Percentiles rank a stretch among this genome's conserved stretches.
These are phyloP conservation scores for Alexandromys fortis DNA, from an alignment of 2,113 vertebrate genomes.

Conservation along the genomic window DNA sequence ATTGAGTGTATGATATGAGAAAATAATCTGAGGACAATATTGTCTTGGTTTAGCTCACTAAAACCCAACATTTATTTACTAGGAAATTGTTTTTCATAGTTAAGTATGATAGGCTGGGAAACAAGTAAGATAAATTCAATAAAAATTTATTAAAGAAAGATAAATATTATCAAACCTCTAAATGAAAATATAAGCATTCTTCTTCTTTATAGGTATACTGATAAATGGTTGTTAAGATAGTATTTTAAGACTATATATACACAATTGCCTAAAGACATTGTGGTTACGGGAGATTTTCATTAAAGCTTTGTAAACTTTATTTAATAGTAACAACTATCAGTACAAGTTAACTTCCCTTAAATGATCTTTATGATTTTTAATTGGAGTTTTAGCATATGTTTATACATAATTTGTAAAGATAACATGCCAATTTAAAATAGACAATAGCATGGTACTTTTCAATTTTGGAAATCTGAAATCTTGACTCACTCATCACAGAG, in stretches of 20 bases:
- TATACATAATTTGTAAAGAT: not conserved
- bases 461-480: conserved; percentile 17
- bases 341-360: not conserved
- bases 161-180: not conserved
- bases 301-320: not conserved
- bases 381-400: not conserved
- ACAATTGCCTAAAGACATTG: not conserved
- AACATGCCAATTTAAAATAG: not conserved
- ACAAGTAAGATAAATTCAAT: not conserved
- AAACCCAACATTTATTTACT: not conserved
- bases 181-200: not conserved
- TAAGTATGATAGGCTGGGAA: not conserved
- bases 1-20: not conserved
- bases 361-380: not conserved
- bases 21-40: not conserved
- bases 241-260: not conserved
- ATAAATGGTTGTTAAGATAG: not conserved
- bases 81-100: not conserved
- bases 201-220: not conserved
- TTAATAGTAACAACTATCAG: not conserved
- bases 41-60: not conserved
- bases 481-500: not conserved
- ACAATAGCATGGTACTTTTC: not conserved
- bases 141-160: not conserved
- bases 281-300: not conserved